These are phyloP conservation scores for Pomacea canaliculata DNA, from an alignment of 2,888 invertebrate genomes.

Conservation along the genomic window DNA sequence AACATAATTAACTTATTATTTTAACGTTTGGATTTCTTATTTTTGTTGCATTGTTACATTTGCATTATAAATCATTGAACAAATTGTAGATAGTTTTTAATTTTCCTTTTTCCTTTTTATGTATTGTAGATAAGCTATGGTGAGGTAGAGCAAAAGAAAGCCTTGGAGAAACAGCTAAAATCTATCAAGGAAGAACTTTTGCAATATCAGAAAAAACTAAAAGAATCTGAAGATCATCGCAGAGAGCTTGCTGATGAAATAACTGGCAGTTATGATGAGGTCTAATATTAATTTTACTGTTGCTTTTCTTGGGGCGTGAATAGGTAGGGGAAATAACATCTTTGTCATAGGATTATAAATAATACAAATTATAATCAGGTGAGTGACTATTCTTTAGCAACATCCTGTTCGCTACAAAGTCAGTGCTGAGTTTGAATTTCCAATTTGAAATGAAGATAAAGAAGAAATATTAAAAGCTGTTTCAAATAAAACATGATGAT, in stretches of 20 bases:
- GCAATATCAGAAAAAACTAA: neutral
- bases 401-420: too few species aligned
- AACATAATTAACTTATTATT: too few species aligned
- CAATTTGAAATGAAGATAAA: too few species aligned
- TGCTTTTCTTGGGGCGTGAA: neutral
- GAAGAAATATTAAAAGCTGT: too few species aligned
- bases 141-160: neutral
- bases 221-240: neutral
- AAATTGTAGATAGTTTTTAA: neutral
- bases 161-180: neutral
- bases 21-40: neutral
- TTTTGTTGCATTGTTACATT: neutral
- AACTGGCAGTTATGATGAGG: neutral
- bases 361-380: too few species aligned
- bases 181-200: neutral
- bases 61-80: neutral
- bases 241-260: neutral
- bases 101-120: neutral
- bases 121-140: neutral
- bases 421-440: too few species aligned
- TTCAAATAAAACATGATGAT: too few species aligned
- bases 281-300: neutral
- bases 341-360: too few species aligned
- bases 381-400: too few species aligned
- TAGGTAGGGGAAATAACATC: neutral